A percentile compares a stretch with the other conserved stretches of the same genome.
These are phyloP conservation scores for Illadopsis cleaveri DNA, from an alignment of 2,113 vertebrate genomes.

Conservation along the genomic window DNA sequence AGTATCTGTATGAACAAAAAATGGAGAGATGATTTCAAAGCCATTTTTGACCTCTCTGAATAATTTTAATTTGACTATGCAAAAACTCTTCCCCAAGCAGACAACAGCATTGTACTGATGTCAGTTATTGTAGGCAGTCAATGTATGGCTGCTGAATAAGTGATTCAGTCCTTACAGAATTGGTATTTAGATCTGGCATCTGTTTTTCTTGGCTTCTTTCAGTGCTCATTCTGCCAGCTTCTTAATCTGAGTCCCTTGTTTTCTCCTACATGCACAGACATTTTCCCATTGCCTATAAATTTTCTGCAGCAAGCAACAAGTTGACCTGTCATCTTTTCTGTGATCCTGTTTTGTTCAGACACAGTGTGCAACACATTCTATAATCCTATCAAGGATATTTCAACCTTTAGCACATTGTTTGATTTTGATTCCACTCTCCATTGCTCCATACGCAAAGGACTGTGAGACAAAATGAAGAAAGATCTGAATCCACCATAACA, in stretches of 20 bases:
- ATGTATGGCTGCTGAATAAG: constrained; percentile 47
- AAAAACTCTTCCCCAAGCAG: constrained; percentile 28
- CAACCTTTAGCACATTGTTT: background rate
- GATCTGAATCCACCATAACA: background rate
- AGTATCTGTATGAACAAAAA: constrained; percentile 15
- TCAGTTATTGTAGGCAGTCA: constrained; percentile 30
- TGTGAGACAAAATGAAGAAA: background rate
- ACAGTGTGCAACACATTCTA: background rate
- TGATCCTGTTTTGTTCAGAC: background rate
- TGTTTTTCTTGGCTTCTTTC: constrained; percentile 37
- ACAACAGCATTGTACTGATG: constrained; percentile 6
- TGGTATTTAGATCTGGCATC: constrained; percentile 43
- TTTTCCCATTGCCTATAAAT: background rate
- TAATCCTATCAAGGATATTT: background rate
- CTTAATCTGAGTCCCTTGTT: constrained; percentile 2
- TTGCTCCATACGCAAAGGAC: background rate
- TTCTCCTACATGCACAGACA: background rate
- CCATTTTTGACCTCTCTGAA: constrained; percentile 47
- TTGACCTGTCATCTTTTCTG: background rate
- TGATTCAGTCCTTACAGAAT: constrained; percentile 28
- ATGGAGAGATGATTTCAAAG: constrained; percentile 40
- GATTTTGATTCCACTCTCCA: background rate
- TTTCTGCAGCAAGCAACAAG: background rate
- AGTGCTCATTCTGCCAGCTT: constrained; percentile 26
- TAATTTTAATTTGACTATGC: constrained; percentile 51